Evolutionary conservation across 1,140 invertebrate genomes (phyloP).

Genomic region (Archegozetes longisetosus): DNA sequence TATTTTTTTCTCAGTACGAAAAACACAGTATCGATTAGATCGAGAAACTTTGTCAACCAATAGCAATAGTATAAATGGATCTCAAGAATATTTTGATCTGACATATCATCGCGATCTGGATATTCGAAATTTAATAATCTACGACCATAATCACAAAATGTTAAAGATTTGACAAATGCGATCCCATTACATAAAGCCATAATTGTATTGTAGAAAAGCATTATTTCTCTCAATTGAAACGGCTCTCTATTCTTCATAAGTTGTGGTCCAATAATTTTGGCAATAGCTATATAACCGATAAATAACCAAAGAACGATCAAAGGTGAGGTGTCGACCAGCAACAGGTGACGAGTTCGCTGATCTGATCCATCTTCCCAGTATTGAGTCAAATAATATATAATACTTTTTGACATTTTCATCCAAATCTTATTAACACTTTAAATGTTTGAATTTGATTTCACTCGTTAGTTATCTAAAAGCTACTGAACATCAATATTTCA

Average conservation of each 20-base stretch:
- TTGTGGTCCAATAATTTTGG: constrained; percentile 57
- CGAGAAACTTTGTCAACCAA: background rate
- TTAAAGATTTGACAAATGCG: background rate
- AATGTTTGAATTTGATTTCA: no score
- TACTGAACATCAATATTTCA: no score
- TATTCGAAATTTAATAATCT: constrained; percentile 3
- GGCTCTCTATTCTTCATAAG: constrained; percentile 70
- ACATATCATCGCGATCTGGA: constrained; percentile 6
- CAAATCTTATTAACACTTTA: no score
- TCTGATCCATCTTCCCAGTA: background rate
- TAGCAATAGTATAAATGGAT: constrained; percentile 3
- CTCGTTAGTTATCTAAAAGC: no score
- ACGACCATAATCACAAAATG: constrained; percentile 1
- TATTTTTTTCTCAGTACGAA: background rate
- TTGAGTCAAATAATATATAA: no score
- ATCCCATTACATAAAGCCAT: constrained; percentile 20
- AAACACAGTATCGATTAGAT: background rate
- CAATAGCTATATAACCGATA: constrained; percentile 62
- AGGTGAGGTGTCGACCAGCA: constrained; percentile 3
- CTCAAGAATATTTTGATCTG: background rate
- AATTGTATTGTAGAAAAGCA: constrained; percentile 55
- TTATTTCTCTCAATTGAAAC: constrained; percentile 51
- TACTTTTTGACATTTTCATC: no score
- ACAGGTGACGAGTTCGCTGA: background rate
- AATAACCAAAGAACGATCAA: constrained; percentile 38